Evolutionary conservation across 2,113 vertebrate genomes (phyloP).

Genomic region (Leucosticte australis): DNA sequence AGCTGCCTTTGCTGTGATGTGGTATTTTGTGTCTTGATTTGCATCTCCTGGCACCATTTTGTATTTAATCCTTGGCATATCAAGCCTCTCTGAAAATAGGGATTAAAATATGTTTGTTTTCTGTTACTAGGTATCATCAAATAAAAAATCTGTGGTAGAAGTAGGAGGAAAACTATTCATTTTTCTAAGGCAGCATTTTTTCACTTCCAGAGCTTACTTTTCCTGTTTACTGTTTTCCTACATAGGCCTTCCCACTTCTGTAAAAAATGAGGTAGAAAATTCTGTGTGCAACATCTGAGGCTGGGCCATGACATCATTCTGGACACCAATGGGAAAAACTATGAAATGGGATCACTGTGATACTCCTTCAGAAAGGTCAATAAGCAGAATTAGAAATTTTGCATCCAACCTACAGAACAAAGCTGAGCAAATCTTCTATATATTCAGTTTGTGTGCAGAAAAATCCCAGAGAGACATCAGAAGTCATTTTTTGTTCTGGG

Average conservation of each 20-base stretch:
- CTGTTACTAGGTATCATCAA: neutral
- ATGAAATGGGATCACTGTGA: neutral
- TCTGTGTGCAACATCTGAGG: neutral
- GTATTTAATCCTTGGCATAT: neutral
- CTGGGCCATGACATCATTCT: neutral
- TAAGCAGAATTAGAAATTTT: neutral
- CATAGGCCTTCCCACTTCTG: neutral
- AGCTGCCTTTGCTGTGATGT: neutral
- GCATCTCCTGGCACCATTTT: neutral
- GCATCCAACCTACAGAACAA: neutral
- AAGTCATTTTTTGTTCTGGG: neutral
- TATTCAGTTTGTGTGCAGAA: neutral
- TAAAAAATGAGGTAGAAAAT: neutral
- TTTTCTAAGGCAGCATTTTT: neutral
- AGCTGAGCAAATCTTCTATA: neutral
- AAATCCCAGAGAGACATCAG: neutral
- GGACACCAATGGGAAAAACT: neutral
- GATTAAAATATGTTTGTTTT: neutral
- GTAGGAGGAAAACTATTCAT: neutral
- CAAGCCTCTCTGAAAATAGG: neutral
- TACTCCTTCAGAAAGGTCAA: neutral
- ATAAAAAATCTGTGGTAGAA: neutral
- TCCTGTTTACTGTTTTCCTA: neutral
- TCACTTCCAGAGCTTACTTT: neutral
- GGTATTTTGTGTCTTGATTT: neutral